Evolutionary conservation across 2,113 vertebrate genomes (phyloP), one percentile per base, ranked within the genome.

Genomic region (Sander lucioperca): DNA sequence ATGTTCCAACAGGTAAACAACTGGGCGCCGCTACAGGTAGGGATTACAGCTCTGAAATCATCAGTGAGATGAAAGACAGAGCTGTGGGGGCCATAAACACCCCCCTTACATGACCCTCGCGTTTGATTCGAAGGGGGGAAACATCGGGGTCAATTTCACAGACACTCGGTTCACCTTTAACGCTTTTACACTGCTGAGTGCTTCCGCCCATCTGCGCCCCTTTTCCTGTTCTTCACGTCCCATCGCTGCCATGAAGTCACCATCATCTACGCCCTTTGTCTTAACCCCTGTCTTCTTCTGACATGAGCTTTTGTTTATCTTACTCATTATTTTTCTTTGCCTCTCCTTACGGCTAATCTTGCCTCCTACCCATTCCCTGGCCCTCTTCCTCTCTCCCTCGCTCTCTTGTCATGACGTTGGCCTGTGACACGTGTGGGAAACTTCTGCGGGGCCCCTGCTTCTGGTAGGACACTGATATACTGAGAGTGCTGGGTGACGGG

Each of bases 381-480:
- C 68, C 74, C 84, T 78, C 68, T 80, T 66, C 66, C 69, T 53
- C 74, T 73, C 69, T 65, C 74, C 39, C 76, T 86, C 16, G 23
- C 64, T 77, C 87, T 80, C 84, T 89, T 78, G 80, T 88, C 88
- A 86, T 94, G 93, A 93, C 91, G 90, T 90, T 79, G 81, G 91
- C 86, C 82, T 90, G 80, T 89, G 91, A 91, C 91, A 93, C 86
- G 70, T 94, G 93, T 93, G 92, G 92, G 94, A 94, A 91, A 92
- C 73, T 90, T 93, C 68, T 77, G 79, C 56, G 68, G 90, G 91
- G 86, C 92, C 93, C 93, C 86, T 19, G 63, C 89, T 87, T 88
- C 53, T 65, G 79, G 84, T 81, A 69, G 87, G 93, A 93, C 91
- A 94, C 93, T 90, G 93, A 95, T 94, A 94, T 83, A 91, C 79